A percentile compares a stretch with the other conserved stretches of the same genome.
Evolutionary conservation across 2,113 vertebrate species (phyloP).

Genomic region (Sebastes fasciatus): DNA sequence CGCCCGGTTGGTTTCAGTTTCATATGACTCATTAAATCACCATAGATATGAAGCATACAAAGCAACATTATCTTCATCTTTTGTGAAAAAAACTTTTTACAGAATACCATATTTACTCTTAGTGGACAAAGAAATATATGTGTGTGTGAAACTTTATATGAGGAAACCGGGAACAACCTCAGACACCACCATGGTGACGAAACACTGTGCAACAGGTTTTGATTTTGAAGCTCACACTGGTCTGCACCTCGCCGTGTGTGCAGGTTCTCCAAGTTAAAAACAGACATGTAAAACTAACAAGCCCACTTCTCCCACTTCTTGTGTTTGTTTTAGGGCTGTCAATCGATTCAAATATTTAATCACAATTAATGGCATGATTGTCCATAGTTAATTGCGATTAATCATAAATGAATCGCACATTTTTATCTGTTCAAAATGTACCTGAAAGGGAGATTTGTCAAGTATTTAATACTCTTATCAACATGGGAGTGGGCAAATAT

Average conservation of each 20-base stretch:
- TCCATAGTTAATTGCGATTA: no score
- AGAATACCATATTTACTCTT: no score
- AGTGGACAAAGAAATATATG: no score
- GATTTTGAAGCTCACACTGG: background rate
- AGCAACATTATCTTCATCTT: background rate
- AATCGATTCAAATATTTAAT: no score
- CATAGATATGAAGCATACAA: background rate
- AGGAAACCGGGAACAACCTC: background rate
- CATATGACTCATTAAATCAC: background rate
- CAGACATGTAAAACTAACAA: background rate
- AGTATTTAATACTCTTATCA: no score
- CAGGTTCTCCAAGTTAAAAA: background rate
- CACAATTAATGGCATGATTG: no score
- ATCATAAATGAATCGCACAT: no score
- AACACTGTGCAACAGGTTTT: background rate
- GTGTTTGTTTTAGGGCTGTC: no score
- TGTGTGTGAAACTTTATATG: background rate
- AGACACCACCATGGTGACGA: background rate
- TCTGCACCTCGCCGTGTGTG: background rate
- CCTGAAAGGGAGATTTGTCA: no score
- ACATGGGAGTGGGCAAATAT: no score
- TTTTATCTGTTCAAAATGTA: no score
- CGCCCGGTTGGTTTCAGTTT: background rate
- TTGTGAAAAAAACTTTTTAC: no score
- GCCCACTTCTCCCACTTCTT: background rate